These are phyloP conservation scores for Orientallactaga bullata DNA, from an alignment of 2,113 vertebrate genomes.

Conservation along the genomic window DNA sequence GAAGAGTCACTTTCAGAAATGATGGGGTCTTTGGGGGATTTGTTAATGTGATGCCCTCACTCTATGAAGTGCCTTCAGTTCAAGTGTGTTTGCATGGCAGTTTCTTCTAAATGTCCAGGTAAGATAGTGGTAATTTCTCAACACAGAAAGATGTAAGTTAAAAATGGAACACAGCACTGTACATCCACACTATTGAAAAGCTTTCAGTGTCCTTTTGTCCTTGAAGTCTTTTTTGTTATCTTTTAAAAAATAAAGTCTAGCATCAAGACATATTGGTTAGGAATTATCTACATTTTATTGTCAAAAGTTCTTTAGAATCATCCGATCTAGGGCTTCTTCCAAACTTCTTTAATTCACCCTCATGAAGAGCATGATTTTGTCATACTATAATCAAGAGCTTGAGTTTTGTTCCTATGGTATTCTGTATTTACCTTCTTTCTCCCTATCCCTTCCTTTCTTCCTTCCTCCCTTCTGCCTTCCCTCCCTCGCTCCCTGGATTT, in stretches of 20 bases:
- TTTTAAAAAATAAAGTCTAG: not conserved
- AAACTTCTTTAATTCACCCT: not conserved
- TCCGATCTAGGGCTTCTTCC: not conserved
- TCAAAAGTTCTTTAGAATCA: not conserved
- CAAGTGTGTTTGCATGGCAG: not conserved
- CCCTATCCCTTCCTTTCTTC: too few species aligned
- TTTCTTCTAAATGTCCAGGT: not conserved
- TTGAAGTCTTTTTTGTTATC: not conserved
- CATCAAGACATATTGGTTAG: not conserved
- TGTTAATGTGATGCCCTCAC: not conserved
- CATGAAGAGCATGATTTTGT: not conserved
- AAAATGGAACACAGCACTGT: not conserved
- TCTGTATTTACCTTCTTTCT: not conserved
- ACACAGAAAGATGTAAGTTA: not conserved
- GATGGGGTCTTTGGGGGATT: not conserved
- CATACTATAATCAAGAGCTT: not conserved
- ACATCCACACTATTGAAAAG: not conserved
- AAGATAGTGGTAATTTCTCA: slow-evolving; percentile 22
- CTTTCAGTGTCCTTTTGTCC: not conserved
- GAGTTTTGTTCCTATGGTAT: not conserved
- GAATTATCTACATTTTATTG: not conserved
- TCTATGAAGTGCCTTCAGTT: not conserved
- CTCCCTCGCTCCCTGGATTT: too few species aligned
- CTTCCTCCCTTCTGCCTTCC: not conserved
- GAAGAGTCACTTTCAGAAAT: not conserved